These are phyloP conservation scores for Maniola hyperantus DNA, from an alignment of 2,888 invertebrate species.

Conservation along the genomic window DNA sequence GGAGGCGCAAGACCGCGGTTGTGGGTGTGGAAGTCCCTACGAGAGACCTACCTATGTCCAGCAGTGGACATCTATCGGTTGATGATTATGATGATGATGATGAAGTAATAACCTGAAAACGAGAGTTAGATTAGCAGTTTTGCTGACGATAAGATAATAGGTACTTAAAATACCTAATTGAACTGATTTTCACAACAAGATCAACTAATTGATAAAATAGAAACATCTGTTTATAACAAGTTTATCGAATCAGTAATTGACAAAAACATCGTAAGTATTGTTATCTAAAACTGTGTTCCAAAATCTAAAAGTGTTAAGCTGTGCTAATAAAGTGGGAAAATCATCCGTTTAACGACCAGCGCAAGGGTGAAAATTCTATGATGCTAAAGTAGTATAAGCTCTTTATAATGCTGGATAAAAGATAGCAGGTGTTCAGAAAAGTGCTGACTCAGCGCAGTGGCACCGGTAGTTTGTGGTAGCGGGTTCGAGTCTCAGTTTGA, in stretches of 20 bases:
- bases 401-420: slow-evolving; percentile 17
- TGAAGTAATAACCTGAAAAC: too few relatives aligned
- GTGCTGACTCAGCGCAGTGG: slow-evolving; percentile 77
- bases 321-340: neutral
- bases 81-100: too few relatives aligned
- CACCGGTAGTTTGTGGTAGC: slow-evolving; percentile 80
- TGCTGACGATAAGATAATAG: too few relatives aligned
- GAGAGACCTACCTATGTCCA: too few relatives aligned
- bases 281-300: slow-evolving; percentile 47
- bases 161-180: neutral
- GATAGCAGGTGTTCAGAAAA: slow-evolving; percentile 70
- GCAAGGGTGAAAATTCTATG: slow-evolving; percentile 24
- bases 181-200: neutral
- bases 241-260: slow-evolving; percentile 59
- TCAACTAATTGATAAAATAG: slow-evolving; percentile 25
- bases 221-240: slow-evolving; percentile 45
- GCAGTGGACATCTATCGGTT: too few relatives aligned
- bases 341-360: neutral
- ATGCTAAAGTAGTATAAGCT: slow-evolving; percentile 20
- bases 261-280: slow-evolving; percentile 53
- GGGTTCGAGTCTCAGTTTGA: slow-evolving; percentile 68
- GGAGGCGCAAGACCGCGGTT: too few relatives aligned
- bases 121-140: too few relatives aligned
- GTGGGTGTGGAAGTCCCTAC: too few relatives aligned
- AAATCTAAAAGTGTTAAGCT: slow-evolving; percentile 21